Conservation (phyloP, 2,113 vertebrate species). For the Phoxinus phoxinus region DNA sequence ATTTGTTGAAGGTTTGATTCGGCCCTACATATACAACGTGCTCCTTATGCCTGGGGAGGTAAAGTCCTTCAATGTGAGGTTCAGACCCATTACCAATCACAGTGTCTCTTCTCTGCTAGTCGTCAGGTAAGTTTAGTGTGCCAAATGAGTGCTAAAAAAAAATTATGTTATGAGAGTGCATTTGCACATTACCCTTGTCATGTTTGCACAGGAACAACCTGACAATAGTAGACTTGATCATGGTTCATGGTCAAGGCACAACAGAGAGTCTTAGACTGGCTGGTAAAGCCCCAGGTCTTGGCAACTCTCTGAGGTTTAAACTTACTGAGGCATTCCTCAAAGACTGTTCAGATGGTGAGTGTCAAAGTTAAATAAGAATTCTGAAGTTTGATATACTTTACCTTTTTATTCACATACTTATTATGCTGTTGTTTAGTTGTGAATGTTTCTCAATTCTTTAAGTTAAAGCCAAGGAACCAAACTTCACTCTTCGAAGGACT, state of each 20-base stretch:
- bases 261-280: slow-evolving; percentile 90
- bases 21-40: slow-evolving; percentile 85
- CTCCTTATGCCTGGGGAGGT: slow-evolving; percentile 91
- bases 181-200: slow-evolving; percentile 1
- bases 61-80: slow-evolving; percentile 87
- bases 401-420: background rate
- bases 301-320: slow-evolving; percentile 94
- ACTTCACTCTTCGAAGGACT: slow-evolving; percentile 90
- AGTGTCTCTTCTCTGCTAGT: slow-evolving; percentile 91
- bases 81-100: slow-evolving; percentile 89
- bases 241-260: slow-evolving; percentile 91
- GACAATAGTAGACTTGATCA: slow-evolving; percentile 89
- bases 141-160: background rate
- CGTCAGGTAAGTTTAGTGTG: slow-evolving; percentile 79
- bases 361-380: slow-evolving; percentile 47
- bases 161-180: background rate
- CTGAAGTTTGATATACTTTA: background rate
- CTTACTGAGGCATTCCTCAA: slow-evolving; percentile 94
- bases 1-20: slow-evolving; percentile 81
- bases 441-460: slow-evolving; percentile 71
- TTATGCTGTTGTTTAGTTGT: background rate
- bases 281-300: slow-evolving; percentile 88
- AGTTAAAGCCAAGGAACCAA: slow-evolving; percentile 90
- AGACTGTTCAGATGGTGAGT: slow-evolving; percentile 95
- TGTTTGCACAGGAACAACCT: slow-evolving; percentile 88